Evolutionary conservation across 2,888 invertebrate species (phyloP), one percentile per base, ranked within the genome.

Genomic region (Ypsolopha scabrella): DNA sequence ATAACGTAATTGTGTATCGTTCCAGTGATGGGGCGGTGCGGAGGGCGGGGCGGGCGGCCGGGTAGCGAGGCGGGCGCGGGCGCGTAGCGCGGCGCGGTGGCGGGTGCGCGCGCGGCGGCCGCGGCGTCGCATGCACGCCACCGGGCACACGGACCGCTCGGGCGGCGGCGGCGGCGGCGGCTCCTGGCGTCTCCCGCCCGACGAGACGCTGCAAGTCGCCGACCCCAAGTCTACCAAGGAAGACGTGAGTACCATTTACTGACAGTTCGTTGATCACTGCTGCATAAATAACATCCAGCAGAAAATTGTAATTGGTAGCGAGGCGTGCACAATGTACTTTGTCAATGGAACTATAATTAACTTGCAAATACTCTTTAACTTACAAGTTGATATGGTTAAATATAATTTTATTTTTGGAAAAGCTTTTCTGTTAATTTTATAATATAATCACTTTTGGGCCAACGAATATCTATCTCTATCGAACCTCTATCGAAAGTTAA

Each of bases 171-270:
- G 86, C 79, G 87, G 87, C 75, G 85, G 85, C 62, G 88, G 89
- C 80, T 93, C 94, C 80, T 95, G 95, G 95, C 93, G 94, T 86
- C 90, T 95, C 83, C 94, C 94, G 85, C 94, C 94, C 75, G 95
- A 95, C 89, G 95, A 95, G 89, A 95, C 95, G 65, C 90, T 95
- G 65, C 95, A 95, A 88, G 95, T 95, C 80, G 94, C 92, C 87
- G 94, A 94, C 89, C 92, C 94, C 74, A 93, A 94, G 87, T 75
- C 83, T 61, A 90, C 91, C 80, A 95, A 95, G 85, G 91, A 92
- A 74, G 90, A 90, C 83, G 90, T 90, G 68, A 52, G 57, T 53
- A 13, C 14, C 13, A 50, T 3, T 24, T 3, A 9, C 8, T 43
- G 6, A 39, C n/a, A 39, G n/a, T n/a, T n/a, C n/a, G n/a, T n/a